Conservation (phyloP, 2,888 invertebrate species). For the Ormyrus rosae region DNA sequence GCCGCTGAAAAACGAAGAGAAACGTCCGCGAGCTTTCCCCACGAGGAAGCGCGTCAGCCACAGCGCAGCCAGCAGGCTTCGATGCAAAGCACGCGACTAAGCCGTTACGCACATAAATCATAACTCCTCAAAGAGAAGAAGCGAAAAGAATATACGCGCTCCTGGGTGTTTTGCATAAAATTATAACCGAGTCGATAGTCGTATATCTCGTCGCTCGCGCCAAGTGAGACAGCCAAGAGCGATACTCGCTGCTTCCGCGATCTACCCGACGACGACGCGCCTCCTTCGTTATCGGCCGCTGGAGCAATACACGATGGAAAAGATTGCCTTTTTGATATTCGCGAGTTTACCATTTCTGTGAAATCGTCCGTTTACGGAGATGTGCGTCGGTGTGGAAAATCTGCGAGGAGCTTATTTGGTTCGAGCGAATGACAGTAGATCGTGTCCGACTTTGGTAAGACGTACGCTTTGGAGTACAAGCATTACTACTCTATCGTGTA, state of each 20-base stretch:
- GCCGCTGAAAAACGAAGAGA: too few species aligned
- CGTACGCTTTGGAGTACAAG: neutral
- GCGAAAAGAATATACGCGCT: neutral
- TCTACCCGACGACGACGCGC: neutral
- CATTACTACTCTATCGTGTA: too few species aligned
- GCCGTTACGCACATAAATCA: conserved; percentile 51
- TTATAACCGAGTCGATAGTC: conserved; percentile 38
- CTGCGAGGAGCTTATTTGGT: too few species aligned
- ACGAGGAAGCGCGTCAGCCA: too few species aligned
- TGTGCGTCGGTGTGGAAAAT: too few species aligned
- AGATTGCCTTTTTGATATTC: too few species aligned
- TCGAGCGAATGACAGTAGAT: neutral
- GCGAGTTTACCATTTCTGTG: too few species aligned
- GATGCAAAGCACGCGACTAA: neutral
- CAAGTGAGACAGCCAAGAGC: conserved; percentile 16
- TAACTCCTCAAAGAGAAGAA: conserved; percentile 9
- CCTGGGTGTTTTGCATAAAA: conserved; percentile 44
- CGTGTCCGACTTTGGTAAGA: neutral
- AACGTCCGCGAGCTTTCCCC: too few species aligned
- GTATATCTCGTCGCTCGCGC: conserved; percentile 23
- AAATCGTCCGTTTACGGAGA: too few species aligned
- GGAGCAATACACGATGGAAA: too few species aligned
- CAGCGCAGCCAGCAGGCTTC: too few species aligned
- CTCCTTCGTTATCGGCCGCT: neutral
- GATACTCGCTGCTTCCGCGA: conserved; percentile 35